phyloP scores from a whole-genome alignment of 2,888 invertebrate genomes.

The Microctonus brassicae region DNA sequence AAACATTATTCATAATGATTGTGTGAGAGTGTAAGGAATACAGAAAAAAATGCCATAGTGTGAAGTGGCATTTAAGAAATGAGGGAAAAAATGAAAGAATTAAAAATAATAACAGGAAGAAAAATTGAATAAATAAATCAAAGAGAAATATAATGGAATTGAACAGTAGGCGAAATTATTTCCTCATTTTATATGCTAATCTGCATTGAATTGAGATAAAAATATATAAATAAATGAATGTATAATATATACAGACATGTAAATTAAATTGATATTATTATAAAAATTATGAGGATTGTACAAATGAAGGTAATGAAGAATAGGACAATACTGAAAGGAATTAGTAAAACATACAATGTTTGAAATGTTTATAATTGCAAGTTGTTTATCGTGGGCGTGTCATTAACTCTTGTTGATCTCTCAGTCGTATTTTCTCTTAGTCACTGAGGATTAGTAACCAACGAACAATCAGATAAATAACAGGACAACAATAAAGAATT shows the following conservation, averaged over 20 bases:
- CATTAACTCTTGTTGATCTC: slow-evolving; percentile 53
- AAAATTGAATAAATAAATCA: background rate
- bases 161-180: background rate
- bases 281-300: background rate
- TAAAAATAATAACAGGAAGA: too few species aligned
- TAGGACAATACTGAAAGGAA: background rate
- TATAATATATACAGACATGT: slow-evolving; percentile 16
- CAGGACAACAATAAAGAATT: background rate
- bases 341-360: slow-evolving; percentile 3
- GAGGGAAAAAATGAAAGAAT: background rate
- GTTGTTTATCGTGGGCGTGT: slow-evolving; percentile 59
- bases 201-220: slow-evolving; percentile 15
- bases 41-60: background rate
- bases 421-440: background rate
- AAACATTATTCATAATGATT: slow-evolving; percentile 7
- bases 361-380: slow-evolving; percentile 28
- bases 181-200: slow-evolving; percentile 38
- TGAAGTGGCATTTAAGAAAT: too few species aligned
- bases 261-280: slow-evolving; percentile 24
- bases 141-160: background rate
- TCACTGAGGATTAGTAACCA: background rate
- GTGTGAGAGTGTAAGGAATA: background rate
- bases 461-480: background rate
- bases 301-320: slow-evolving; percentile 16
- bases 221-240: too few species aligned